Base-by-base conservation (phyloP, 2,888 invertebrate species). In the Drepana falcataria region DNA sequence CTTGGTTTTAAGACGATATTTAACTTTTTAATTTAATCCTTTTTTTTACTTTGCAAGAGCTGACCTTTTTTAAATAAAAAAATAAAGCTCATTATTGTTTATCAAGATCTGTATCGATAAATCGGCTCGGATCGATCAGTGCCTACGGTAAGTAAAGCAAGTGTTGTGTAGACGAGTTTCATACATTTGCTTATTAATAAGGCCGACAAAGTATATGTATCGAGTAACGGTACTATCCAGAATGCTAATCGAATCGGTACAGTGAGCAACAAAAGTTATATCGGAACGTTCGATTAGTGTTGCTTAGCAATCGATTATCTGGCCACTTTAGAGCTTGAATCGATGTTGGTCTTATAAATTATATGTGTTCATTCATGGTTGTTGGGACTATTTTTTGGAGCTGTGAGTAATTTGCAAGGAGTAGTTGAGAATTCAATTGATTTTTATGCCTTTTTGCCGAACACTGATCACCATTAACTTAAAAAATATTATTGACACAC, bases 131-230 rank as follows among this genome's bases (percentile, higher is more conserved):
- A 21, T 21, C 21, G 21, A 35, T 35, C 34, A 47, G 53, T 48
- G 47, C 47, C 21, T 37, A 40, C 33, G 51, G 37, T 37, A 40
- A 6, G 51, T 41, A 51, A 51, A 40, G 40, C 66, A 61, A 67
- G 66, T 72, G 66, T 69, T 51, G 62, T 61, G 60, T 62, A 65
- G 68, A 71, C 74, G 59, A 81, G 81, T 78, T 83, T 77, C 82
- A 79, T 80, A 84, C 81, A 85, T 84, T 84, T 80, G 76, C 81
- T 80, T 85, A 84, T 84, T 85, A 86, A 83, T 81, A 85, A 83
- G 76, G 76, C 83, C 82, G 85, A 82, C 82, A 83, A 83, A 79
- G 77, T 84, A 85, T 81, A 80, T 73, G 79, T 83, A 86, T 80
- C 82, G 70, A 67, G 56, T 85, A 82, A 81, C 82, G 79, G 83